phyloP scores from a whole-genome alignment of 2,888 invertebrate genomes.

The Amblyteles armatorius region DNA sequence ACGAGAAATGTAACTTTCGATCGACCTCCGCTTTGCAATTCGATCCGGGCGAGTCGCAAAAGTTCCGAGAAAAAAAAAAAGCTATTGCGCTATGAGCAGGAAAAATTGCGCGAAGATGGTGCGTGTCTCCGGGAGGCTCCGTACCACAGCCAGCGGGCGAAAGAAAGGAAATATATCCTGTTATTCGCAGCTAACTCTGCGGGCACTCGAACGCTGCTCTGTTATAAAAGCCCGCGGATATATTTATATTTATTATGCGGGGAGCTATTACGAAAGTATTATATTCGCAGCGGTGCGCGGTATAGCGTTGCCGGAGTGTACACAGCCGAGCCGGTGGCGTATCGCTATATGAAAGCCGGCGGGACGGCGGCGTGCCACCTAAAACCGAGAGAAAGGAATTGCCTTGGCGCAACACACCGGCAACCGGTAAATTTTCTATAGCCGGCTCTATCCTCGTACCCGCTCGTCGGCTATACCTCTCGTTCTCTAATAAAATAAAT shows the following conservation, averaged over 20 bases:
- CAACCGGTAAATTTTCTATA: conserved; percentile 51
- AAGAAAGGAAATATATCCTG: conserved; percentile 37
- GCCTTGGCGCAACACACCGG: conserved; percentile 56
- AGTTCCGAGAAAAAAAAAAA: conserved; percentile 21
- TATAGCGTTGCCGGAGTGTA: conserved; percentile 16
- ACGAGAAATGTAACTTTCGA: not conserved
- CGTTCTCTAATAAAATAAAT: conserved; percentile 10
- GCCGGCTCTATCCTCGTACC: conserved; percentile 19
- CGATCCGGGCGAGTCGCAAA: not conserved
- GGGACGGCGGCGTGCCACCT: conserved; percentile 40
- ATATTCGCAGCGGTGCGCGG: conserved; percentile 42
- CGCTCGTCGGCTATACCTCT: conserved; percentile 15
- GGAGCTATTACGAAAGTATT: conserved; percentile 65
- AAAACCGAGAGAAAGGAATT: conserved; percentile 64
- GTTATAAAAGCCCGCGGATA: conserved; percentile 55
- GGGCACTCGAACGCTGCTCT: conserved; percentile 40
- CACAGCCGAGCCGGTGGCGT: not conserved
- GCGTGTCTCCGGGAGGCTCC: conserved; percentile 25
- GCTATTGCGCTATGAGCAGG: not conserved
- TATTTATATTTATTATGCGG: conserved; percentile 60
- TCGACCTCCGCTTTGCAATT: not conserved
- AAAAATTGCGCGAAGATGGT: conserved; percentile 10
- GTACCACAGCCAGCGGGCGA: conserved; percentile 22
- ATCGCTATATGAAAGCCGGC: conserved; percentile 7
- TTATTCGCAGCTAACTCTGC: conserved; percentile 46